Conservation (phyloP, 53 echinoderm and acorn worm species). For the Zoroaster sp. region DNA sequence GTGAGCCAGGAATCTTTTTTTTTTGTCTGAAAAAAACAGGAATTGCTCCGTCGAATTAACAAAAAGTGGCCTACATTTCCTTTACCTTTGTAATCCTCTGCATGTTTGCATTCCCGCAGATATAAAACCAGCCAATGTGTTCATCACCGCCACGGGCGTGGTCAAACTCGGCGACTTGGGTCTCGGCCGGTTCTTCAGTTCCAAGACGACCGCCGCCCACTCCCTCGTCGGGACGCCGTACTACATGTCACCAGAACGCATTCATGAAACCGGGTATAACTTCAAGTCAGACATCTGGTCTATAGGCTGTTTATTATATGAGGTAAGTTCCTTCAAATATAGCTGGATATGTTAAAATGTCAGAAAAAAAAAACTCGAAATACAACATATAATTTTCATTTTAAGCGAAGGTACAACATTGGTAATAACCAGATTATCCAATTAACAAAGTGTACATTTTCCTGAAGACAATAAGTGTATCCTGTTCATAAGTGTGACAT, state of each 20-base stretch:
- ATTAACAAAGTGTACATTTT: background rate
- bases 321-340: constrained; percentile 63
- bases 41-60: too few species aligned
- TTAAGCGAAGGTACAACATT: too few species aligned
- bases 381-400: too few species aligned
- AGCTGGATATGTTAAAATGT: background rate
- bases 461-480: too few species aligned
- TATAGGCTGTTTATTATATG: constrained; percentile 91
- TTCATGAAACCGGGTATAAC: constrained; percentile 97
- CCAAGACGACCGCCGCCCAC: constrained; percentile 98
- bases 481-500: too few species aligned
- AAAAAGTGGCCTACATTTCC: too few species aligned
- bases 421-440: too few species aligned
- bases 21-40: too few species aligned
- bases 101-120: constrained; percentile 58
- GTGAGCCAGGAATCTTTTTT: too few species aligned
- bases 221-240: constrained; percentile 98
- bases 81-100: too few species aligned
- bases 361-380: too few species aligned
- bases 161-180: constrained; percentile 97
- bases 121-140: constrained; percentile 99
- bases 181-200: constrained; percentile 96
- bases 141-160: constrained; percentile 96
- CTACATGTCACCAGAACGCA: constrained; percentile 99
- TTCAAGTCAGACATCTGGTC: constrained; percentile 99